Base-by-base conservation (phyloP, 23 tunicate species). In the Trididemnum miniatum region DNA sequence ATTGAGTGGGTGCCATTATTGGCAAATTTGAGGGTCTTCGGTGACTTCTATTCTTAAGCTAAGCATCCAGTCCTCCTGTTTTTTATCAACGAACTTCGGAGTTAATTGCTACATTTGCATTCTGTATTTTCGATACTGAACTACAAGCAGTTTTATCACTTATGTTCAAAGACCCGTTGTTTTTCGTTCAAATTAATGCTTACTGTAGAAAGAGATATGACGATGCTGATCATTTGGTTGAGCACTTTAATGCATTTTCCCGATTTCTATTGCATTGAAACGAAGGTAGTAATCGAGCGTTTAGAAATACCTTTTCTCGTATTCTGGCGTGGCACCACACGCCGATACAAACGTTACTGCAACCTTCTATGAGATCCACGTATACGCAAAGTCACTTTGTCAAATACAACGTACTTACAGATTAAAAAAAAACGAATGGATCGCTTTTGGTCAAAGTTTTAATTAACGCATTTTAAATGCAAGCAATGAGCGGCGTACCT, bases 341-440 rank as follows among this genome's bases (percentile, higher is more conserved):
- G 18, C 37, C 25, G 37, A 30, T 67, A 31, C 2, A 31, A 67
- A 67, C 38, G 75, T 33, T 67, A 9, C 37, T 32, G n/a, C 37
- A 32, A 24, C 75, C 75, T 67, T 67, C 75, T 67, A 32, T 32
- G 31, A 4, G 31, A 12, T 67, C 75, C 75, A 67, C 75, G 75
- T 67, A 24, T 9, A 24, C 26, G 5, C 67, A 26, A 15, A 44
- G 9, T 15, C 9, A 9, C 54, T 44, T 44, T 44, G 54, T 44
- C 54, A 44, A 7, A 44, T 44, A 44, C 54, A 44, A 44, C 54
- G 12, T n/a, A n/a, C n/a, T n/a, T n/a, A n/a, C n/a, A n/a, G n/a
- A 44, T 44, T 44, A 15, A 44, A 7, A 15, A 9, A 44, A 44
- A 9, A 15, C 15, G 15, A 44, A 7, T 44, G 15, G 9, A 44